phyloP scores from a whole-genome alignment of 2,888 invertebrate genomes.

The Sphaerophoria rueppellii region DNA sequence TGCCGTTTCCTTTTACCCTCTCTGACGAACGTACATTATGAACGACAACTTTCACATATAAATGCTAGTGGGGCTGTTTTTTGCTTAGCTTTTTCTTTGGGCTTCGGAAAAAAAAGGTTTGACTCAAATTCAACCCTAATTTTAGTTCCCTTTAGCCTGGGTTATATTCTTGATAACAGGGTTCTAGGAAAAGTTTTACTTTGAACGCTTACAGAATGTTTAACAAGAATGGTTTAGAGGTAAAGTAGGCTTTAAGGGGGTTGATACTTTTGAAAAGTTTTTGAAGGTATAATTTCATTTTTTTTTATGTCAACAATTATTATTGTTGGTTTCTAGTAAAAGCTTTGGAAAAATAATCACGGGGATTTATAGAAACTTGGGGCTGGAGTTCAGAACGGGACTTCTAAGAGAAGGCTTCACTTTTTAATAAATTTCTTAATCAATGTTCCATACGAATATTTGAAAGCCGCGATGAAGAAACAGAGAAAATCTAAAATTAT shows the following conservation, averaged over 20 bases:
- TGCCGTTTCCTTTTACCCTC: background rate
- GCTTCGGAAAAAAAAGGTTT: slow-evolving; percentile 16
- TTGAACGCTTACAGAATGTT: slow-evolving; percentile 2
- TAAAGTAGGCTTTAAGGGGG: background rate
- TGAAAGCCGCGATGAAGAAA: too few species aligned
- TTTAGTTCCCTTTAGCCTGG: slow-evolving; percentile 2
- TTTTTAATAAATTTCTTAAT: too few species aligned
- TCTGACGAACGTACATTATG: background rate
- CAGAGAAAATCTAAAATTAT: too few species aligned
- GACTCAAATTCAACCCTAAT: slow-evolving; percentile 27
- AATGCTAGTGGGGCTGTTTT: background rate
- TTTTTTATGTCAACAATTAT: background rate
- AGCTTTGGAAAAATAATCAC: too few species aligned
- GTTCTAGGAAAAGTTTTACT: background rate
- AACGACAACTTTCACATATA: slow-evolving; percentile 9
- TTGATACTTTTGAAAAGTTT: background rate
- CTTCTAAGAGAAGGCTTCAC: too few species aligned
- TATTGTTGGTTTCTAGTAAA: background rate
- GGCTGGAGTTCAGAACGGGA: too few species aligned
- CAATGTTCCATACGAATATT: too few species aligned
- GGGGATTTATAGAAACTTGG: too few species aligned
- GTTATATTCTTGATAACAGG: background rate
- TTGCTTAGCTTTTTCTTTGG: background rate
- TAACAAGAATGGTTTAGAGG: background rate
- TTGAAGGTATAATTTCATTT: background rate